Percentiles rank a stretch among this genome's conserved stretches.
Conservation (phyloP, 2,797 vertebrate species). For the Melanogrammus aeglefinus region DNA sequence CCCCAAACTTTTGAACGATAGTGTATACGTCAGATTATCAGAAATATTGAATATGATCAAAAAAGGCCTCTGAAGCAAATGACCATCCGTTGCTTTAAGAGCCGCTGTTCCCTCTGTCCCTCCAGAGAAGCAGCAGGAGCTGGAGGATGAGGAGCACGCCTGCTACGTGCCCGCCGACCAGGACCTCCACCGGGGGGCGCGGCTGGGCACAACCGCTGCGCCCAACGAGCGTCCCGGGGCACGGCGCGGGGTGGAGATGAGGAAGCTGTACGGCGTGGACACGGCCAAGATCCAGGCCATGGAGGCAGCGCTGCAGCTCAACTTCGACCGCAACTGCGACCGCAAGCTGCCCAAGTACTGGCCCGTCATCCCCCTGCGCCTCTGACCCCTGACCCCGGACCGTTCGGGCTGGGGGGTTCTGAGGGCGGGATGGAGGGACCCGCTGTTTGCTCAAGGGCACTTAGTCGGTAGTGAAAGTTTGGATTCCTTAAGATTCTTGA, state of each 20-base stretch:
- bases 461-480: too few species aligned
- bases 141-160: slow-evolving; percentile 77
- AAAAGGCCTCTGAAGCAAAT: background rate
- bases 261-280: slow-evolving; percentile 82
- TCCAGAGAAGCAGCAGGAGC: slow-evolving; percentile 86
- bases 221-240: slow-evolving; percentile 84
- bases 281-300: slow-evolving; percentile 88
- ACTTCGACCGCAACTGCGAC: slow-evolving; percentile 86
- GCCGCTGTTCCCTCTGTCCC: background rate
- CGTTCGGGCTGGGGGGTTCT: background rate
- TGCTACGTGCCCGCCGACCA: slow-evolving; percentile 81
- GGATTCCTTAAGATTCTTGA: background rate
- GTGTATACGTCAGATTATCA: too few species aligned
- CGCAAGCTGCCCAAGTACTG: slow-evolving; percentile 92
- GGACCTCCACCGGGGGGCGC: slow-evolving; percentile 70
- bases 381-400: slow-evolving; percentile 62
- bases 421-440: background rate
- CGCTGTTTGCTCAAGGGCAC: too few species aligned
- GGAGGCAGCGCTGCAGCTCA: slow-evolving; percentile 83
- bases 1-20: too few species aligned
- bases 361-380: slow-evolving; percentile 90
- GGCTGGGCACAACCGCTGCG: slow-evolving; percentile 65
- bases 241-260: slow-evolving; percentile 84
- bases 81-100: background rate
- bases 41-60: background rate